Evolutionary conservation across 1,140 invertebrate species (phyloP).

Genomic region (Heliconius nattereri): DNA sequence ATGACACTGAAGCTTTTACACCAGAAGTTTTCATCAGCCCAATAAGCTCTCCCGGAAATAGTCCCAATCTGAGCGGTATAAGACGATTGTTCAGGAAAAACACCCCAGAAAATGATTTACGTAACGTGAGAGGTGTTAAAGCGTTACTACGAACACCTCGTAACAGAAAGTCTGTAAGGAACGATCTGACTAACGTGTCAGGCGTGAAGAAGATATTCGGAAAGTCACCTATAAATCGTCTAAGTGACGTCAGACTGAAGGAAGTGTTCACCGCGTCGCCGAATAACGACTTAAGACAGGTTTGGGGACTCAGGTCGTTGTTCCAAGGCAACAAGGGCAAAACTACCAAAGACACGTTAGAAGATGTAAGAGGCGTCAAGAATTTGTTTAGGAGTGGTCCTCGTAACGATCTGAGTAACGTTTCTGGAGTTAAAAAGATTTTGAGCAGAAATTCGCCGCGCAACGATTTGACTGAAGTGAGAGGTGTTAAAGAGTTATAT

Average conservation of each 20-base stretch:
- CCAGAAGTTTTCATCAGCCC: slow-evolving; percentile 66
- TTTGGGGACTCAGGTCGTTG: slow-evolving; percentile 65
- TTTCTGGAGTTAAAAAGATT: slow-evolving; percentile 63
- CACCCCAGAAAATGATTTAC: slow-evolving; percentile 71
- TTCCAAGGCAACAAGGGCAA: slow-evolving; percentile 47
- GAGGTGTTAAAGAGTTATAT: slow-evolving; percentile 65
- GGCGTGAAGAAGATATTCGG: slow-evolving; percentile 70
- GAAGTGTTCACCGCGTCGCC: slow-evolving; percentile 62
- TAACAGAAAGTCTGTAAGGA: slow-evolving; percentile 56
- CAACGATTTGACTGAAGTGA: slow-evolving; percentile 63
- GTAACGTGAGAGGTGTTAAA: slow-evolving; percentile 69
- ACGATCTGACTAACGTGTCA: slow-evolving; percentile 70
- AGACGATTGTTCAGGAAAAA: slow-evolving; percentile 56
- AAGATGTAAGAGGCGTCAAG: slow-evolving; percentile 66
- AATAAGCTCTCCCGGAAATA: slow-evolving; percentile 50
- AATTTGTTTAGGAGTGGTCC: slow-evolving; percentile 58
- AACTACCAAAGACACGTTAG: slow-evolving; percentile 63
- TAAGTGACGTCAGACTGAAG: slow-evolving; percentile 67
- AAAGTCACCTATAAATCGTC: slow-evolving; percentile 64
- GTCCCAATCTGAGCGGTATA: slow-evolving; percentile 53
- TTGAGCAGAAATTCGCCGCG: slow-evolving; percentile 52
- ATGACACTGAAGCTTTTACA: slow-evolving; percentile 47
- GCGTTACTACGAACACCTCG: slow-evolving; percentile 60
- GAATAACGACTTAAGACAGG: slow-evolving; percentile 70
- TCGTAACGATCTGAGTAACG: slow-evolving; percentile 58